Conservation (phyloP, 2,888 invertebrate species). For the Lagria hirta region DNA sequence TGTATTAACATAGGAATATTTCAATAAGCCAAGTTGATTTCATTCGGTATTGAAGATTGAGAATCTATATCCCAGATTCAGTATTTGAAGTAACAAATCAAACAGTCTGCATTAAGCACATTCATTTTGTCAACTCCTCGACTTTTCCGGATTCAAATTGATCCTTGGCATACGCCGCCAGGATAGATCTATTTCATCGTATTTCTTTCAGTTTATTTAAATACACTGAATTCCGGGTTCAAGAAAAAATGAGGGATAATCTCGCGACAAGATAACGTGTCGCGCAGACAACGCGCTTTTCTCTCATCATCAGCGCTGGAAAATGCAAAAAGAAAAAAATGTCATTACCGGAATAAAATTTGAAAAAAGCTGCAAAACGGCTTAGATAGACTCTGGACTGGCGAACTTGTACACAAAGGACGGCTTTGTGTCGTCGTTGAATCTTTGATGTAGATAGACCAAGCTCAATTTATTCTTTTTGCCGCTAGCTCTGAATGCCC, state of each 20-base stretch:
- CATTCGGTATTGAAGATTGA: too few relatives aligned
- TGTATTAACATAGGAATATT: too few relatives aligned
- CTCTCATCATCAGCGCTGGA: constrained; percentile 3
- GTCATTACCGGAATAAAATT: constrained; percentile 24
- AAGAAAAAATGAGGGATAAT: constrained; percentile 19
- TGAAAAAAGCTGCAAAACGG: constrained; percentile 11
- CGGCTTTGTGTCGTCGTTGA: constrained; percentile 28
- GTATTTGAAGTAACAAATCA: too few relatives aligned
- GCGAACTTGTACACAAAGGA: constrained; percentile 31
- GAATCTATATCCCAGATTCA: too few relatives aligned
- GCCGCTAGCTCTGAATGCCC: constrained; percentile 26
- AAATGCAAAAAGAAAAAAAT: too few relatives aligned
- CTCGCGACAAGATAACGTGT: too few relatives aligned
- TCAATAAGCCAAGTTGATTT: too few relatives aligned
- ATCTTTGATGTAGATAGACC: constrained; percentile 28
- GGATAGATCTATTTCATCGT: constrained; percentile 10
- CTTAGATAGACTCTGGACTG: constrained; percentile 22
- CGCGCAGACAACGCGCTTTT: constrained; percentile 6
- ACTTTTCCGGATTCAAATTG: constrained; percentile 10
- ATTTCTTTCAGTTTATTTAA: constrained; percentile 24
- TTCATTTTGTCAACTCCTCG: constrained; percentile 13
- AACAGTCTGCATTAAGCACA: too few relatives aligned
- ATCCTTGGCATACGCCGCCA: constrained; percentile 16
- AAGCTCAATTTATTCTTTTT: constrained; percentile 29
- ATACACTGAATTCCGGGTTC: constrained; percentile 16